phyloP scores from a whole-genome alignment of 2,113 vertebrate genomes.

The Larimichthys polyactis region DNA sequence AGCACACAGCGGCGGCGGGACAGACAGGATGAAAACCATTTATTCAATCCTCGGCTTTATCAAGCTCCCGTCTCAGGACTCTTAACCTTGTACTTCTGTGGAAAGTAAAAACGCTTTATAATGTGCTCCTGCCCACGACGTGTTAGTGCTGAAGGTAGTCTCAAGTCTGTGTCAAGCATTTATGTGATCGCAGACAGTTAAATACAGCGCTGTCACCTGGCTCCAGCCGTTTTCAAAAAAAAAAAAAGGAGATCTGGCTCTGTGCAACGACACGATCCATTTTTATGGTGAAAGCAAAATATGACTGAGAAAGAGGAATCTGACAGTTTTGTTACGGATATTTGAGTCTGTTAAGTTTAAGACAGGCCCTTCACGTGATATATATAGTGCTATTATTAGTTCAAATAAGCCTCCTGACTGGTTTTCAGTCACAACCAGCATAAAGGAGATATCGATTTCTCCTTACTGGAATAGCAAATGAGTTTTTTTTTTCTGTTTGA shows the following conservation, averaged over 20 bases:
- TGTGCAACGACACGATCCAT: slow-evolving; percentile 12
- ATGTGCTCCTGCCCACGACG: slow-evolving; percentile 35
- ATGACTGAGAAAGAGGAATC: slow-evolving; percentile 30
- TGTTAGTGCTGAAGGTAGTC: slow-evolving; percentile 19
- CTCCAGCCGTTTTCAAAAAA: slow-evolving; percentile 24
- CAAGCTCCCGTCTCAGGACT: slow-evolving; percentile 41
- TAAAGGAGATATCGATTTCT: slow-evolving; percentile 12
- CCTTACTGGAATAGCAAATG: neutral
- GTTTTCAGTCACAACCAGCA: slow-evolving; percentile 12
- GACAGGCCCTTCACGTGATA: slow-evolving; percentile 22
- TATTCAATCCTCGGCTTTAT: slow-evolving; percentile 12
- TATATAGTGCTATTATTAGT: slow-evolving; percentile 5
- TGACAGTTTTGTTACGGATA: slow-evolving; percentile 32
- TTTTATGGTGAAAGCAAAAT: slow-evolving; percentile 53
- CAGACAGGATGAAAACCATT: slow-evolving; percentile 32
- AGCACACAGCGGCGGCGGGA: slow-evolving; percentile 21
- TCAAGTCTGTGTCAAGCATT: slow-evolving; percentile 22
- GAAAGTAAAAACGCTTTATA: slow-evolving; percentile 10
- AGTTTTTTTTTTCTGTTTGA: slow-evolving; percentile 38
- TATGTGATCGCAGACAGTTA: slow-evolving; percentile 27
- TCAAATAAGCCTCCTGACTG: slow-evolving; percentile 17
- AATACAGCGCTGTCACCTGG: slow-evolving; percentile 37
- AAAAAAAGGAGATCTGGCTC: slow-evolving; percentile 27
- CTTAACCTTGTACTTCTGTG: slow-evolving; percentile 23
- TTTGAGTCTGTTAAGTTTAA: slow-evolving; percentile 44